These are phyloP conservation scores for Atopsyche davidsoni DNA, from an alignment of 1,140 invertebrate genomes.

Conservation along the genomic window DNA sequence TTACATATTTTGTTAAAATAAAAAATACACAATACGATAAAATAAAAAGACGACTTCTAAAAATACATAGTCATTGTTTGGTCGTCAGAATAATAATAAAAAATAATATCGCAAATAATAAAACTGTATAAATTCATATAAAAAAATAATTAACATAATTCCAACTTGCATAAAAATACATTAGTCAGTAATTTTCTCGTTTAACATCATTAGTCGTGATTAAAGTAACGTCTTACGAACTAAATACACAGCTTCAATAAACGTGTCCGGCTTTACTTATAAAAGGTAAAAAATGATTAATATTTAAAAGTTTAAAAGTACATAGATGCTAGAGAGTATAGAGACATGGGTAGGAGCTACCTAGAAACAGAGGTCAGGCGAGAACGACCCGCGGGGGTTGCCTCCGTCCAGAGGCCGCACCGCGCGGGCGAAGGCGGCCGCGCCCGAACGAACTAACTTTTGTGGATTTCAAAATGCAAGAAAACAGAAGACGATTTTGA, in stretches of 20 bases:
- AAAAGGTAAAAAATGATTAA: constrained; percentile 28
- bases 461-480: too few relatives aligned
- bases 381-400: too few relatives aligned
- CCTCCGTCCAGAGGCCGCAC: too few relatives aligned
- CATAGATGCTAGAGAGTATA: constrained; percentile 13
- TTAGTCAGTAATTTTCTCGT: too few relatives aligned
- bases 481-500: too few relatives aligned
- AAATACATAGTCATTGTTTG: not conserved
- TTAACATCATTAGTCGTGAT: too few relatives aligned
- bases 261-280: constrained; percentile 21
- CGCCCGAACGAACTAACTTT: too few relatives aligned
- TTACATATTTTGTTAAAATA: constrained; percentile 19
- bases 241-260: constrained; percentile 19
- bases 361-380: too few relatives aligned
- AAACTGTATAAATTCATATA: not conserved
- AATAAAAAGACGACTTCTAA: not conserved
- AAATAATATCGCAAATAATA: constrained; percentile 1
- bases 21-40: not conserved
- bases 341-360: constrained; percentile 3
- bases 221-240: constrained; percentile 15
- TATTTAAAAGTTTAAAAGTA: not conserved
- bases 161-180: too few relatives aligned
- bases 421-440: too few relatives aligned
- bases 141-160: not conserved
- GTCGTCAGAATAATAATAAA: too few relatives aligned